Conservation (phyloP, 2,797 vertebrate genomes). For the Scomberomorus guttatus region DNA sequence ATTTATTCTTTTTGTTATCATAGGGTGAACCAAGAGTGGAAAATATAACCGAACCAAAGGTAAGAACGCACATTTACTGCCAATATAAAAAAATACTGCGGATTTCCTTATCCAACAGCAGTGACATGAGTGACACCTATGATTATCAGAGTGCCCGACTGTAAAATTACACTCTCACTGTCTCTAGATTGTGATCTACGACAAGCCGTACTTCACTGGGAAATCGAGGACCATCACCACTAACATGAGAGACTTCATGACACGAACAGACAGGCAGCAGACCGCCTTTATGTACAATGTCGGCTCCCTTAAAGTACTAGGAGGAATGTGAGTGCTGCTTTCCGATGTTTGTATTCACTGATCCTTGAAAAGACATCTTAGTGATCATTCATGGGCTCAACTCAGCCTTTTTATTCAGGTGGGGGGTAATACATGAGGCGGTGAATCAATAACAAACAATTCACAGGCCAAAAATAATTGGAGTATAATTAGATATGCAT, state of each 20-base stretch:
- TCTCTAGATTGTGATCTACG: constrained; percentile 89
- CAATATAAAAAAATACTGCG: neutral
- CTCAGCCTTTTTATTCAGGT: neutral
- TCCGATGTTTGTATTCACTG: neutral
- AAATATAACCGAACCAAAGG: constrained; percentile 89
- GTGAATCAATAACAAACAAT: neutral
- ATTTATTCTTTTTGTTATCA: constrained; percentile 39
- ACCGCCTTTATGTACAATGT: constrained; percentile 81
- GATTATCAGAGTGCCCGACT: neutral
- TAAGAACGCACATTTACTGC: constrained; percentile 64
- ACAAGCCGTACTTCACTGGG: constrained; percentile 89
- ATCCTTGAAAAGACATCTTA: neutral
- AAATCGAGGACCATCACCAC: constrained; percentile 86
- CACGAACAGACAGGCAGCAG: constrained; percentile 76
- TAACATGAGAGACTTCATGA: constrained; percentile 88
- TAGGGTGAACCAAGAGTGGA: constrained; percentile 95
- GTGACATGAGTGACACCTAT: neutral
- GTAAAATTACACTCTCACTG: neutral
- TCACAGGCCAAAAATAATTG: neutral
- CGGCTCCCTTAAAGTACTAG: constrained; percentile 90
- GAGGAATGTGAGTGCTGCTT: constrained; percentile 90
- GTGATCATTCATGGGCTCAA: neutral
- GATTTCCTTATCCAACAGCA: neutral
- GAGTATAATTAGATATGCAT: neutral
- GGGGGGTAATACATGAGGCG: too few species aligned